Evolutionary conservation across 2,797 vertebrate species (phyloP).

Genomic region (Hippopotamyrus pictus): DNA sequence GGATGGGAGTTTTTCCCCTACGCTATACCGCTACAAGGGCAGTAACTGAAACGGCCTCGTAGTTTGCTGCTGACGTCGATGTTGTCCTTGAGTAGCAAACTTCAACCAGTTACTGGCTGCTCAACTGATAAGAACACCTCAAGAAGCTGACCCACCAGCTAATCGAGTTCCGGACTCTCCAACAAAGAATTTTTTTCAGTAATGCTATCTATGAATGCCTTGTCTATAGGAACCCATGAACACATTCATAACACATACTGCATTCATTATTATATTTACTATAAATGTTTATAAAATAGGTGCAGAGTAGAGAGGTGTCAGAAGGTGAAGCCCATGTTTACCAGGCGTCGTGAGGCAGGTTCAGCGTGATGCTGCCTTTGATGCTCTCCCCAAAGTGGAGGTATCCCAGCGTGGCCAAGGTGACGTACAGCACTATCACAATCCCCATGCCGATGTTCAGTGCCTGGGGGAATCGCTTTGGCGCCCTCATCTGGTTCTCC

Average conservation of each 20-base stretch:
- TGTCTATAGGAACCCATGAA: neutral
- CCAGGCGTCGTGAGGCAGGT: conserved; percentile 75
- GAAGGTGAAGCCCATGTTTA: conserved; percentile 35
- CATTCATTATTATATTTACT: neutral
- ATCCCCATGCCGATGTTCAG: conserved; percentile 75
- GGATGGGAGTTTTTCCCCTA: neutral
- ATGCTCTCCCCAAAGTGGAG: conserved; percentile 72
- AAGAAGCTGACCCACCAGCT: neutral
- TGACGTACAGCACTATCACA: conserved; percentile 68
- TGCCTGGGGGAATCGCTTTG: conserved; percentile 61
- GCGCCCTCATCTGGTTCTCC: conserved; percentile 79
- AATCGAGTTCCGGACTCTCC: neutral
- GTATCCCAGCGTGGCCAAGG: conserved; percentile 73
- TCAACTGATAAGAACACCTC: neutral
- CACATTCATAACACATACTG: neutral
- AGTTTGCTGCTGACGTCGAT: neutral
- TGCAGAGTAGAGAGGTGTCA: neutral
- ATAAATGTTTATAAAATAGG: neutral
- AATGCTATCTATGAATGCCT: neutral
- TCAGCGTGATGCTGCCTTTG: conserved; percentile 81
- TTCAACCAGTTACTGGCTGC: neutral
- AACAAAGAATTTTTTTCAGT: neutral
- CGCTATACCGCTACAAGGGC: neutral
- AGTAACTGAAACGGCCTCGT: neutral
- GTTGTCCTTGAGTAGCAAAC: neutral